Evolutionary conservation across 2,113 vertebrate species (phyloP).

Genomic region (Istiophorus platypterus): DNA sequence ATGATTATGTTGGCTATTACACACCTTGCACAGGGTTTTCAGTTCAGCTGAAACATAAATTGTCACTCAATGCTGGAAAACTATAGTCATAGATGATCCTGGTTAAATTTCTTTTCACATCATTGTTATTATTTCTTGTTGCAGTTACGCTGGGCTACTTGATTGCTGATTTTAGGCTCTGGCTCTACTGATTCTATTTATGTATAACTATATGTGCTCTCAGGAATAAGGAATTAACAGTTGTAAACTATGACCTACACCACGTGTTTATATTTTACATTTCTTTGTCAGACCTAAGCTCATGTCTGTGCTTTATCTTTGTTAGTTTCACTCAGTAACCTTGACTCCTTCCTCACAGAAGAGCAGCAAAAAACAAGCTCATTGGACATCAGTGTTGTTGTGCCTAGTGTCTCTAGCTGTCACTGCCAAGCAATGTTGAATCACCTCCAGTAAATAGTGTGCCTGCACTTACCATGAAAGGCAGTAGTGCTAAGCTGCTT

Average conservation of each 20-base stretch:
- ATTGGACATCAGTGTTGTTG: constrained; percentile 5
- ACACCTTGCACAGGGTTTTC: not conserved
- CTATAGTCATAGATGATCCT: not conserved
- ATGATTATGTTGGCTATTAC: not conserved
- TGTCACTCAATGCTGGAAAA: too few species aligned
- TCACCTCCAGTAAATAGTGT: constrained; percentile 58
- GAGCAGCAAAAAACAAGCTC: constrained; percentile 29
- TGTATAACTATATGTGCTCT: not conserved
- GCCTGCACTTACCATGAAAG: constrained; percentile 49
- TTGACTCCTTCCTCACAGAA: constrained; percentile 12
- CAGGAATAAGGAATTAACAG: not conserved
- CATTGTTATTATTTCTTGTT: not conserved
- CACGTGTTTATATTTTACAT: not conserved
- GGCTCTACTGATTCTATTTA: not conserved
- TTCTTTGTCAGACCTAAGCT: not conserved
- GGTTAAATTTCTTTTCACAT: not conserved
- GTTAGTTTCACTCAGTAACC: constrained; percentile 6
- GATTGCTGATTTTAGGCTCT: not conserved
- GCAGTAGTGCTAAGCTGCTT: constrained; percentile 73
- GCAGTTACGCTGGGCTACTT: not conserved
- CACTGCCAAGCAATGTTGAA: constrained; percentile 58
- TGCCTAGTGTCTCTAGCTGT: constrained; percentile 41
- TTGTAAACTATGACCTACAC: not conserved
- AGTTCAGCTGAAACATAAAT: not conserved
- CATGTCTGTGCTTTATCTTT: constrained; percentile 18